Base-by-base conservation (phyloP, 2,113 vertebrate genomes). In the Pontoporia blainvillei region DNA sequence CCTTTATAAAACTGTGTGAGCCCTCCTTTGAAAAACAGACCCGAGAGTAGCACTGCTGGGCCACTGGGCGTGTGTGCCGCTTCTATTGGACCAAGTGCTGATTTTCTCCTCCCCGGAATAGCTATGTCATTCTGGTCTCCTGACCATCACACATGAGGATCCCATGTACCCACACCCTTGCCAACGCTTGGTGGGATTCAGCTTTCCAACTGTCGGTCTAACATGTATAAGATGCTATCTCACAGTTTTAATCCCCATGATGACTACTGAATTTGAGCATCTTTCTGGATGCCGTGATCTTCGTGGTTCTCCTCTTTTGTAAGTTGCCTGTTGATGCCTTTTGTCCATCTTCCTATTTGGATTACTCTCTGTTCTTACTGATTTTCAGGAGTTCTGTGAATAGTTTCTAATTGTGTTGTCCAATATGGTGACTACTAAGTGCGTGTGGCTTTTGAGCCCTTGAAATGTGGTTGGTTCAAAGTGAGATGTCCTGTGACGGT, bases 81-180 rank as follows among this genome's bases (percentile, higher is more conserved):
- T 54, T 61, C 41, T 31, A 4, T 4, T 1, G 5, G 20, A n/a
- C 21, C 7, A 23, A 44, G 31, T 7, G 69, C 52, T 39, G 15
- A 20, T 1, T 6, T 79, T 4, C 86, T 31, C n/a, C 29, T 21
- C 21, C 34, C 21, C 18, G 9, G 59, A 13, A 61, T 1, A 29
- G 21, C 52, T 29, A 34, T 6, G 57, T 23, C 18, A 0, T 14
- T 27, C 36, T 39, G 8, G 3, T 66, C 75, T 39, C 34, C 62
- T 34, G 61, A 8, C 29, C 23, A 5, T 4, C 1, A 41, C 34
- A 13, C 27, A 17, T 0, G 34, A 72, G 41, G 6, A 31, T 10
- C 34, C 23, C 7, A 15, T 0, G 39, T 4, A 1, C n/a, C n/a
- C 29, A 46, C 11, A 8, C 14, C 34, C 57, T 66, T 8, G 0